Percentiles rank a stretch among this genome's conserved stretches.
These are phyloP conservation scores for Sphaeridia pumilis DNA, from an alignment of 2,888 invertebrate genomes.

Conservation along the genomic window DNA sequence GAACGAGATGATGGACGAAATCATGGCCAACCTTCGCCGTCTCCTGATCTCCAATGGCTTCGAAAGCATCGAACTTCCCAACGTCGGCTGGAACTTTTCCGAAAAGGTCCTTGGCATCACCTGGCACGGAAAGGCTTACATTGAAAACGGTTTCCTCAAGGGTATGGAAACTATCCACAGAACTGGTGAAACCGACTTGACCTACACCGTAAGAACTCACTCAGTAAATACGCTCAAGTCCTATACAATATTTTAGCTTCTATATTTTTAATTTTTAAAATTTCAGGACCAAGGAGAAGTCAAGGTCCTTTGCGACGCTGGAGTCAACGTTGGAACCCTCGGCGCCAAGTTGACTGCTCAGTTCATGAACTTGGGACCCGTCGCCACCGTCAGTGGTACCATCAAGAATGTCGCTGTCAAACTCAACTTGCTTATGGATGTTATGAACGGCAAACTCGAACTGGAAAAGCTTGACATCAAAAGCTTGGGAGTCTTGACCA, in stretches of 20 bases:
- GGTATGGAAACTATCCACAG: slow-evolving; percentile 34
- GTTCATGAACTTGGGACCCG: slow-evolving; percentile 28
- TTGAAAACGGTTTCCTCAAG: slow-evolving; percentile 28
- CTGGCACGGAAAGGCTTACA: slow-evolving; percentile 34
- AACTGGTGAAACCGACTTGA: slow-evolving; percentile 15
- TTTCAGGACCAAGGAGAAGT: slow-evolving; percentile 23
- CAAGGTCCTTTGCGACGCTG: slow-evolving; percentile 17
- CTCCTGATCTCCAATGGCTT: slow-evolving; percentile 24
- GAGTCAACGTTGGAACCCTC: slow-evolving; percentile 18
- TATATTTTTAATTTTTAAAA: background rate
- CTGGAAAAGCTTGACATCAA: slow-evolving; percentile 25
- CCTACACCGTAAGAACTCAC: slow-evolving; percentile 2
- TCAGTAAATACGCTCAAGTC: background rate
- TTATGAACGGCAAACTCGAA: background rate
- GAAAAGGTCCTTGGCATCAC: slow-evolving; percentile 27
- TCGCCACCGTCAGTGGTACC: slow-evolving; percentile 17
- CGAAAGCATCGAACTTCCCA: slow-evolving; percentile 27
- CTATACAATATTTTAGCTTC: background rate
- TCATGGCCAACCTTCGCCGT: slow-evolving; percentile 20
- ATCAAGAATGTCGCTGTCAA: slow-evolving; percentile 15
- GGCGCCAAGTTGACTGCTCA: slow-evolving; percentile 17
- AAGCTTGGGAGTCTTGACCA: slow-evolving; percentile 22
- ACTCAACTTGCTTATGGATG: slow-evolving; percentile 7
- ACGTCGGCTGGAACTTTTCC: slow-evolving; percentile 26
- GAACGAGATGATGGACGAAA: slow-evolving; percentile 18